phyloP scores from a whole-genome alignment of 2,797 vertebrate species.

The Hemitrygon akajei region DNA sequence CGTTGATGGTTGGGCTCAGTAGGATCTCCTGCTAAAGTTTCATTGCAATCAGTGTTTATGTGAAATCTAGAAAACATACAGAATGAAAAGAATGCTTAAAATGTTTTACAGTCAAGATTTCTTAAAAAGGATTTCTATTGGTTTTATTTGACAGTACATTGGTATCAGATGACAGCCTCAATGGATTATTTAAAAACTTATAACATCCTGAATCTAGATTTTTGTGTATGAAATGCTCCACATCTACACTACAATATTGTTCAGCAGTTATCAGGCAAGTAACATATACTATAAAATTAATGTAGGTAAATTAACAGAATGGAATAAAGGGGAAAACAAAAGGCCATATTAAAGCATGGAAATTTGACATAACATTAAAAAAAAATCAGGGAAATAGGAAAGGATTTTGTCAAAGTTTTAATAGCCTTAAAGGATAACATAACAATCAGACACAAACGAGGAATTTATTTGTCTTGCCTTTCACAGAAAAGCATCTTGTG shows the following conservation, averaged over 20 bases:
- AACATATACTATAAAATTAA: no score
- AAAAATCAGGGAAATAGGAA: constrained; percentile 6
- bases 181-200: background rate
- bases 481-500: background rate
- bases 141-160: background rate
- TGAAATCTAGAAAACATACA: background rate
- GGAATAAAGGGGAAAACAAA: background rate
- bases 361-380: background rate
- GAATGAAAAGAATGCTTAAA: background rate
- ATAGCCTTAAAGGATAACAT: background rate
- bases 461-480: constrained; percentile 12
- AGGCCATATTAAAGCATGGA: background rate
- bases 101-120: background rate
- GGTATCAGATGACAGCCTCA: background rate
- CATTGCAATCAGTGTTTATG: background rate
- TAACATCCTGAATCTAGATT: background rate
- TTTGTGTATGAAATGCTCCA: background rate
- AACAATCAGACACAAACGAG: background rate
- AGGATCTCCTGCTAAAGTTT: background rate
- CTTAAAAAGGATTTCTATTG: background rate
- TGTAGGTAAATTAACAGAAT: constrained; percentile 38
- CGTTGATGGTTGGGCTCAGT: background rate
- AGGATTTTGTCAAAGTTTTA: background rate
- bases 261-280: no score
- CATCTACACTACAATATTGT: background rate